Conservation (phyloP, 2,888 invertebrate genomes). For the Magallana nippona region DNA sequence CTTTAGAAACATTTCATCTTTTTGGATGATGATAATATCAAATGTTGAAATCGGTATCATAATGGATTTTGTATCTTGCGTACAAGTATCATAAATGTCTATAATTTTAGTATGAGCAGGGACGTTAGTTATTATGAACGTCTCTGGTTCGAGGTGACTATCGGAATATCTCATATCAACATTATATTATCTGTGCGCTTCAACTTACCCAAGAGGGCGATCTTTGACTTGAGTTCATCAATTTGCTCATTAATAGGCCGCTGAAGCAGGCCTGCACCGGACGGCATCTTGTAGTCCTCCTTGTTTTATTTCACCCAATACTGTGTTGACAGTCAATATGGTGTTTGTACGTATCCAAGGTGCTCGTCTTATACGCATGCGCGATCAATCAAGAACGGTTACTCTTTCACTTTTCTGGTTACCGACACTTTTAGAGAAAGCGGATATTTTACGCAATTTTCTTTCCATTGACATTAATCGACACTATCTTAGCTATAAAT, state of each 20-base stretch:
- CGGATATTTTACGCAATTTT: too few relatives aligned
- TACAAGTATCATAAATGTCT: too few relatives aligned
- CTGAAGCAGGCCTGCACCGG: conserved; percentile 63
- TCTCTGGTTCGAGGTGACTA: too few relatives aligned
- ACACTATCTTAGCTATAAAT: too few relatives aligned
- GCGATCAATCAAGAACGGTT: conserved; percentile 22
- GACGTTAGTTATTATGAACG: too few relatives aligned
- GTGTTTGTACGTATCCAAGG: conserved; percentile 65
- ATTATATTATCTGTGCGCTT: neutral
- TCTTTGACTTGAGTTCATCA: conserved; percentile 78
- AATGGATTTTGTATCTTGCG: too few relatives aligned
- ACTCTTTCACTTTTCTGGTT: neutral
- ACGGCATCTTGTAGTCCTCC: conserved; percentile 60
- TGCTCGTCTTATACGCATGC: conserved; percentile 60
- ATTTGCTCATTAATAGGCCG: conserved; percentile 76
- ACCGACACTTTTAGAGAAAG: too few relatives aligned
- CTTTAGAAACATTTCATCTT: too few relatives aligned
- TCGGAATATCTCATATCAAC: neutral
- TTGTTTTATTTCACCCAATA: neutral
- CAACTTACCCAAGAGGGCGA: conserved; percentile 75
- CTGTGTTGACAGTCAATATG: neutral
- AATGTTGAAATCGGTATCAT: too few relatives aligned
- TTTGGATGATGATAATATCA: too few relatives aligned
- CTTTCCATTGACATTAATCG: too few relatives aligned
- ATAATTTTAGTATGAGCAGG: too few relatives aligned